These are phyloP conservation scores for Acromyrmex charruanus DNA, from an alignment of 1,140 invertebrate genomes.

Conservation along the genomic window DNA sequence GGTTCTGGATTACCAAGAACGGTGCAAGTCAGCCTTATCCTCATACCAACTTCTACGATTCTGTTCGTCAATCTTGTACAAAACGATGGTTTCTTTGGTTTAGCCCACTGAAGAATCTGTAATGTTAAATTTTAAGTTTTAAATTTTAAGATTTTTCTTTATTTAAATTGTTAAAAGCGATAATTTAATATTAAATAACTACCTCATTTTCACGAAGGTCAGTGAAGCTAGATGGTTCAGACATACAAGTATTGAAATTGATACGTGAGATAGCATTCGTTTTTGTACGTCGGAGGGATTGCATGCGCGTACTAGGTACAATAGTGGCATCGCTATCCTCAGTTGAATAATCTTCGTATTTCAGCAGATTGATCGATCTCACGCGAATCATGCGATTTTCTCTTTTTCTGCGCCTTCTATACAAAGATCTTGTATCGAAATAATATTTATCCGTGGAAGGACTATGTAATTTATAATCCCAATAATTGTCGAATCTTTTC, in stretches of 20 bases:
- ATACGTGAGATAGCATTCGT: background rate
- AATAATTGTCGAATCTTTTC: conserved; percentile 62
- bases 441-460: conserved; percentile 65
- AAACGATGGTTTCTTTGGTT: conserved; percentile 92
- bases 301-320: conserved; percentile 31
- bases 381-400: conserved; percentile 66
- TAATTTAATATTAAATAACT: conserved; percentile 13
- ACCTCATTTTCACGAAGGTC: conserved; percentile 51
- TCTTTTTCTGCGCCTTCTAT: conserved; percentile 60
- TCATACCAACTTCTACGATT: conserved; percentile 90
- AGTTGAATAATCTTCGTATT: conserved; percentile 70
- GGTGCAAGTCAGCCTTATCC: conserved; percentile 93
- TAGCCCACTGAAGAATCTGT: conserved; percentile 69
- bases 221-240: conserved; percentile 5
- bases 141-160: background rate
- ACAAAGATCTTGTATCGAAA: conserved; percentile 52
- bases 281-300: conserved; percentile 31
- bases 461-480: conserved; percentile 67
- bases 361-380: conserved; percentile 69
- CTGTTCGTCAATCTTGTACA: conserved; percentile 93
- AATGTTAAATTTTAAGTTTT: background rate
- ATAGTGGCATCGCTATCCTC: conserved; percentile 66
- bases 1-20: conserved; percentile 94
- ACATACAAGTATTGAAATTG: conserved; percentile 42
- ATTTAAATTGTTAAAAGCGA: background rate